phyloP scores from a whole-genome alignment of 2,888 invertebrate genomes.

The Prenolepis imparis region DNA sequence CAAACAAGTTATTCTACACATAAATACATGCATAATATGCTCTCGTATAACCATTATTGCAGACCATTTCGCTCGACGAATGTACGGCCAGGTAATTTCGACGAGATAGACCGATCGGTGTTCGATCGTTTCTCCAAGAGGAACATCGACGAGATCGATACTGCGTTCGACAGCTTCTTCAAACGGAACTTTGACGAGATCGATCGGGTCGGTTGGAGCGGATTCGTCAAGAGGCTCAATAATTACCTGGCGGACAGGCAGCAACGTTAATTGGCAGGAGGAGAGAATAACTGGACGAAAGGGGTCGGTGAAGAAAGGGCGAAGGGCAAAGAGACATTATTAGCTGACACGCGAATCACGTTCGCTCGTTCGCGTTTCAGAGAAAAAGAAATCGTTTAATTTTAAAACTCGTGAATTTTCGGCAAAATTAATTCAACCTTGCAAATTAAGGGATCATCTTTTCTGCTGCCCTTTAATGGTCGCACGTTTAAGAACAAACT shows the following conservation, averaged over 20 bases:
- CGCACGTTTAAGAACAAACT: not conserved
- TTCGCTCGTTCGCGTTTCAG: not conserved
- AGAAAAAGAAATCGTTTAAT: slow-evolving; percentile 22
- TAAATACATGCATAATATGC: not conserved
- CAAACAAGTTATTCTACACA: not conserved
- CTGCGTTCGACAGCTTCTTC: slow-evolving; percentile 88
- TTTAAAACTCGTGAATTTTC: not conserved
- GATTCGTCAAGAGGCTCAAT: slow-evolving; percentile 84
- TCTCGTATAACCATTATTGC: slow-evolving; percentile 8
- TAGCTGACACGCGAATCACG: not conserved
- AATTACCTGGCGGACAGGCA: slow-evolving; percentile 50
- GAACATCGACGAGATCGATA: slow-evolving; percentile 90
- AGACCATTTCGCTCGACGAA: slow-evolving; percentile 12
- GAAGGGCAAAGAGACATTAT: not conserved
- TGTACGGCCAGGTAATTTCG: slow-evolving; percentile 86
- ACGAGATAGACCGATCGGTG: slow-evolving; percentile 89
- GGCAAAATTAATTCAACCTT: not conserved
- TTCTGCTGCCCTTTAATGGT: not conserved
- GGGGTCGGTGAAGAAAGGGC: not conserved
- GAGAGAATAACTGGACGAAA: not conserved
- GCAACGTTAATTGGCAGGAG: slow-evolving; percentile 18
- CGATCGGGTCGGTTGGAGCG: slow-evolving; percentile 86
- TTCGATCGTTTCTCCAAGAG: slow-evolving; percentile 87
- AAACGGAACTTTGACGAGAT: slow-evolving; percentile 87
- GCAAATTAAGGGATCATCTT: not conserved